Conservation (phyloP, 2,888 invertebrate genomes). For the Mycogona germanica region DNA sequence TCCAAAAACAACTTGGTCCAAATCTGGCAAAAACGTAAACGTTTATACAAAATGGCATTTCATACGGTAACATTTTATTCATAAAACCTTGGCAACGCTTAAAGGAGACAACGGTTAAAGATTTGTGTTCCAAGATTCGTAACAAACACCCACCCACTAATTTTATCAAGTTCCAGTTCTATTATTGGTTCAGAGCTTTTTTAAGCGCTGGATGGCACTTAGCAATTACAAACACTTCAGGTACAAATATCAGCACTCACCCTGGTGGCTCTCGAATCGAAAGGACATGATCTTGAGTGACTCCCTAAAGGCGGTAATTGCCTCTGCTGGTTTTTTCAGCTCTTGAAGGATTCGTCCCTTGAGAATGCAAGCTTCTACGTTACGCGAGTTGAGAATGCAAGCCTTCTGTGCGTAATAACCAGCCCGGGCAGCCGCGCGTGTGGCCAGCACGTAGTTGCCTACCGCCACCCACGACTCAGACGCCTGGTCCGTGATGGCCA, state of each 20-base stretch:
- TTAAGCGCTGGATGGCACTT: not conserved
- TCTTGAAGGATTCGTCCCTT: conserved; percentile 55
- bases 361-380: conserved; percentile 57
- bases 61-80: too few relatives aligned
- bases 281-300: conserved; percentile 47
- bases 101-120: too few relatives aligned
- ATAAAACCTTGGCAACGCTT: too few relatives aligned
- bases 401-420: conserved; percentile 62
- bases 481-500: conserved; percentile 41
- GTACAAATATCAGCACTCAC: conserved; percentile 23
- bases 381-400: conserved; percentile 47
- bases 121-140: too few relatives aligned
- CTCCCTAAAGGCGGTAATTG: conserved; percentile 51
- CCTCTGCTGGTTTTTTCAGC: conserved; percentile 51
- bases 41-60: too few relatives aligned
- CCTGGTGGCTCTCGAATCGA: conserved; percentile 61
- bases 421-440: conserved; percentile 52
- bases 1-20: not conserved
- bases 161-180: too few relatives aligned
- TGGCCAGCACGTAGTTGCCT: conserved; percentile 53
- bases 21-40: too few relatives aligned
- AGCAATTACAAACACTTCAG: too few relatives aligned
- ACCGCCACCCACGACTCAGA: conserved; percentile 63
- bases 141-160: too few relatives aligned
- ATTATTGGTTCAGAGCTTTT: not conserved